Percentiles rank a stretch among this genome's conserved stretches.
Evolutionary conservation across 2,888 invertebrate genomes (phyloP).

Genomic region (Acleris sparsana): DNA sequence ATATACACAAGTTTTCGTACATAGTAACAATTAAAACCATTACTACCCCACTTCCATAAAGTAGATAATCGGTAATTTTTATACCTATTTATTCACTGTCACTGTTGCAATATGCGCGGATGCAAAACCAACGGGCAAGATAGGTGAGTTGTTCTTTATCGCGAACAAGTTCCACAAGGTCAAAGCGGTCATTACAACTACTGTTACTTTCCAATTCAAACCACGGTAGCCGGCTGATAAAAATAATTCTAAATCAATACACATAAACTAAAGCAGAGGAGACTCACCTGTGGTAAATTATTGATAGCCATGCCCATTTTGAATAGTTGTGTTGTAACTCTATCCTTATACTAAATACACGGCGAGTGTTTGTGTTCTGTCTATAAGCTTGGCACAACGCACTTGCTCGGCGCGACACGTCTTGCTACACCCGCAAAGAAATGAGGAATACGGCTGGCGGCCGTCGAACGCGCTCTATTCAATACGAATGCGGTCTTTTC

Average conservation of each 20-base stretch:
- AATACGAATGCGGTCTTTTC: constrained; percentile 52
- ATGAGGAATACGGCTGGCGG: constrained; percentile 64
- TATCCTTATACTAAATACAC: constrained; percentile 49
- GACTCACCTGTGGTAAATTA: constrained; percentile 74
- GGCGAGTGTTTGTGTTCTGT: constrained; percentile 45
- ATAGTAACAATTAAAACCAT: neutral
- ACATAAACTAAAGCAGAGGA: constrained; percentile 32
- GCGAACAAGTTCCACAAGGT: constrained; percentile 81
- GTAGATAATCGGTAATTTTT: neutral
- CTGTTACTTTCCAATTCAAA: constrained; percentile 77
- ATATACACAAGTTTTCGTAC: neutral
- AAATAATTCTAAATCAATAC: constrained; percentile 43
- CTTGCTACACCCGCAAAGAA: constrained; percentile 70
- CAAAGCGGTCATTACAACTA: constrained; percentile 82
- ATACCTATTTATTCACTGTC: constrained; percentile 4
- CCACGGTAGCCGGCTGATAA: constrained; percentile 53
- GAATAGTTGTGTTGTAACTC: constrained; percentile 45
- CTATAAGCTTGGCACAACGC: constrained; percentile 29
- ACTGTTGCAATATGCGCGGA: constrained; percentile 29
- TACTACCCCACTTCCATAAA: neutral
- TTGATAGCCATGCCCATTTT: constrained; percentile 78
- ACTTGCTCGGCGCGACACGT: constrained; percentile 60
- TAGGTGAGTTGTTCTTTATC: constrained; percentile 70
- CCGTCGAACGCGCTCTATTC: constrained; percentile 58
- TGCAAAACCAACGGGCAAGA: constrained; percentile 50